phyloP scores from a whole-genome alignment of 2,797 vertebrate species.

The Diglossa cyanea region DNA sequence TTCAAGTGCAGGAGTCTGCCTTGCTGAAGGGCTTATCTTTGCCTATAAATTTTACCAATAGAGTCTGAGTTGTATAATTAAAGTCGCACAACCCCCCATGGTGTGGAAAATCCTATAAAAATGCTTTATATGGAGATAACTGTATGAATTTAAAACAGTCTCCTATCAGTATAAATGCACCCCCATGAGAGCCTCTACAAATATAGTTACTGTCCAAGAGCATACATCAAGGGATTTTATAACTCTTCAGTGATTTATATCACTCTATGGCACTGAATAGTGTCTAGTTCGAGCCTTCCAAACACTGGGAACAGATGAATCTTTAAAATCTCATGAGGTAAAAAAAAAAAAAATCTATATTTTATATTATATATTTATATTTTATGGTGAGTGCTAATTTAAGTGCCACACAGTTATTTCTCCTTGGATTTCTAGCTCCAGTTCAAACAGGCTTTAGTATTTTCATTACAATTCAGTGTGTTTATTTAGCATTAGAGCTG shows the following conservation, averaged over 20 bases:
- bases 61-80: slow-evolving; percentile 17
- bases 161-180: not conserved
- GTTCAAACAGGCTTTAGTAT: slow-evolving; percentile 32
- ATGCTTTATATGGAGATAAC: slow-evolving; percentile 19
- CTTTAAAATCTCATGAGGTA: not conserved
- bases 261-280: not conserved
- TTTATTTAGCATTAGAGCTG: slow-evolving; percentile 43
- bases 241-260: not conserved
- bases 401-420: slow-evolving; percentile 37
- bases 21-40: slow-evolving; percentile 42
- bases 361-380: slow-evolving; percentile 48
- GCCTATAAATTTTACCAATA: not conserved
- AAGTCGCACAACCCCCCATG: not conserved
- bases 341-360: not conserved
- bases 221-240: slow-evolving; percentile 28
- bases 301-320: not conserved
- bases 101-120: slow-evolving; percentile 29
- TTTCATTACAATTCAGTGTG: slow-evolving; percentile 51
- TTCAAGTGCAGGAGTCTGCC: not conserved
- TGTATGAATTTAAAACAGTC: not conserved
- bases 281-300: not conserved
- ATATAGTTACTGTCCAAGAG: slow-evolving; percentile 21
- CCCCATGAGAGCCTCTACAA: not conserved
- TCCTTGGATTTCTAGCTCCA: slow-evolving; percentile 41
- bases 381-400: slow-evolving; percentile 50